Percentiles rank a stretch among this genome's conserved stretches.
These are phyloP conservation scores for Hoplias malabaricus DNA, from an alignment of 2,113 vertebrate genomes.

Conservation along the genomic window DNA sequence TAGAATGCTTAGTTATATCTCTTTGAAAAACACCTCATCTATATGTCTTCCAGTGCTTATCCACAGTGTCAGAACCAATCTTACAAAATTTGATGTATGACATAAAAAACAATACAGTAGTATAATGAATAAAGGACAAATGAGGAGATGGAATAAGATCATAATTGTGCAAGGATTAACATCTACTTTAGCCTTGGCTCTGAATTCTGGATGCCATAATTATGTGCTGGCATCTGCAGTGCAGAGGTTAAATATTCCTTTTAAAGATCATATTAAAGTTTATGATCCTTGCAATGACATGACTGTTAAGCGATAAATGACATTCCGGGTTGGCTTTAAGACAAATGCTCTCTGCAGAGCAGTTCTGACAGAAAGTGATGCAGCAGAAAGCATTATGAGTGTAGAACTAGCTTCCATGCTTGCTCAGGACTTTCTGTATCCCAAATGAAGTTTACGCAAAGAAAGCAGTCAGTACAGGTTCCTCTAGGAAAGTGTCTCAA, in stretches of 20 bases:
- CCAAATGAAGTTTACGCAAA: neutral
- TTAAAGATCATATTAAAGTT: slow-evolving; percentile 4
- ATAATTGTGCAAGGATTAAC: neutral
- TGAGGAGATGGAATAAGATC: neutral
- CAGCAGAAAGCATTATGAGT: neutral
- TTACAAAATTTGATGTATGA: neutral
- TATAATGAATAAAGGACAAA: neutral
- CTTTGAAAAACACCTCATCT: neutral
- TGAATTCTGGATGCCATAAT: neutral
- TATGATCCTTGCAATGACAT: neutral
- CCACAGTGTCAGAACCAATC: neutral
- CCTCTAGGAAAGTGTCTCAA: neutral
- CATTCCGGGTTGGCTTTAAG: neutral
- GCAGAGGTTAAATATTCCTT: slow-evolving; percentile 12
- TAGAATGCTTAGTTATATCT: neutral
- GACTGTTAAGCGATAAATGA: slow-evolving; percentile 6
- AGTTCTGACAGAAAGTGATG: neutral
- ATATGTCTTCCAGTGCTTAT: neutral
- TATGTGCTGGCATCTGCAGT: neutral
- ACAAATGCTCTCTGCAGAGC: neutral
- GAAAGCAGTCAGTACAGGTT: neutral
- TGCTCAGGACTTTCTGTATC: neutral
- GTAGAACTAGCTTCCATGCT: neutral
- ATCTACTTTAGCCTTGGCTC: neutral
- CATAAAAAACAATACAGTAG: neutral